phyloP scores from a whole-genome alignment of 2,797 vertebrate genomes.

The Pampus argenteus region DNA sequence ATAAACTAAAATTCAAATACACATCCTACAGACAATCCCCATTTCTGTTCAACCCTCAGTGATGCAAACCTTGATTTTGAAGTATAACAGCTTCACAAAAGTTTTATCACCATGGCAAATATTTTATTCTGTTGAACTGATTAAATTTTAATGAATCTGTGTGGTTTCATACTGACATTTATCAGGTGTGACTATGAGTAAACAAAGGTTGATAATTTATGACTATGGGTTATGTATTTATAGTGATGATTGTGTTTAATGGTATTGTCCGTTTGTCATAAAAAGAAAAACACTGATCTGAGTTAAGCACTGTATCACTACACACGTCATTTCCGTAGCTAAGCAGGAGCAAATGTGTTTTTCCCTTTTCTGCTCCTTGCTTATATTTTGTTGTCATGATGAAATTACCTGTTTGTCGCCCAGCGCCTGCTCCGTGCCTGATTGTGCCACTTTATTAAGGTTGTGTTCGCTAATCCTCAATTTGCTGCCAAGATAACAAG shows the following conservation, averaged over 20 bases:
- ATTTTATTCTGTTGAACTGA: background rate
- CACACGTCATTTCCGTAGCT: background rate
- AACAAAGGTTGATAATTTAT: background rate
- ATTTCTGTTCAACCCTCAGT: background rate
- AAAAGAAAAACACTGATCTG: background rate
- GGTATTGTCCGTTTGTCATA: background rate
- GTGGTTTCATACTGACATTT: background rate
- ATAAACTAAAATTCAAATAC: too few species aligned
- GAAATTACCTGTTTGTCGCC: constrained; percentile 48
- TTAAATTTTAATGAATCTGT: background rate
- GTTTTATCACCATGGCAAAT: background rate
- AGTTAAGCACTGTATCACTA: background rate
- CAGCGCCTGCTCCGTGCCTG: constrained; percentile 22
- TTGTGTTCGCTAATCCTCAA: constrained; percentile 49
- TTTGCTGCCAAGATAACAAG: constrained; percentile 59
- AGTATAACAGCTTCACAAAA: background rate
- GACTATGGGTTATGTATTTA: background rate
- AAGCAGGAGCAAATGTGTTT: constrained; percentile 32
- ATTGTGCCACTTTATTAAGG: constrained; percentile 57
- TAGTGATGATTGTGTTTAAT: background rate
- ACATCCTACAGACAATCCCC: too few species aligned
- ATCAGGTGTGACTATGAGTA: background rate
- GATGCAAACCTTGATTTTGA: background rate
- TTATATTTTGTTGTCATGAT: constrained; percentile 39
- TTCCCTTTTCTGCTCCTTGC: constrained; percentile 21